A percentile compares a stretch with the other conserved stretches of the same genome.
These are phyloP conservation scores for Pogonus chalceus DNA, from an alignment of 1,140 invertebrate genomes.

Conservation along the genomic window DNA sequence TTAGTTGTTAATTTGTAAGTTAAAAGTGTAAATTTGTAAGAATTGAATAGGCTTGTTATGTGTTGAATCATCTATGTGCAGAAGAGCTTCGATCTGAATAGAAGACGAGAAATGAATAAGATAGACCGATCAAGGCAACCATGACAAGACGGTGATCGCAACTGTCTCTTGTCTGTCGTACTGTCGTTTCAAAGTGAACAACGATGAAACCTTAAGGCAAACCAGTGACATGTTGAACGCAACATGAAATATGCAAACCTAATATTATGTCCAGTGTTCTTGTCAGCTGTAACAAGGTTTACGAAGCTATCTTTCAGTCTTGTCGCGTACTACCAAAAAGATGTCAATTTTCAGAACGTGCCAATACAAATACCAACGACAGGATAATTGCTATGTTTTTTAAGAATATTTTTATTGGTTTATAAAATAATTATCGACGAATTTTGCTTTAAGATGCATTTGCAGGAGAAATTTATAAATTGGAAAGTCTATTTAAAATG, in stretches of 20 bases:
- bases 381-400: no score
- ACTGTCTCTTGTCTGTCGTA: neutral
- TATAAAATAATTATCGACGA: no score
- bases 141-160: neutral
- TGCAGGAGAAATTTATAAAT: no score
- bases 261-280: slow-evolving; percentile 3
- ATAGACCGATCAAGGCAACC: slow-evolving; percentile 3
- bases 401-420: no score
- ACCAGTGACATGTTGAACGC: neutral
- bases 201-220: neutral
- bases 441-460: no score
- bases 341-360: no score
- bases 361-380: no score
- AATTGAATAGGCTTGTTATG: no score
- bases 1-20: no score
- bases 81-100: neutral
- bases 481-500: no score
- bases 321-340: neutral
- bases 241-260: slow-evolving; percentile 4
- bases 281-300: neutral
- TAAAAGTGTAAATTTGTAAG: no score
- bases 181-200: neutral
- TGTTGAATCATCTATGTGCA: no score
- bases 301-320: neutral
- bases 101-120: neutral